Base-by-base conservation (phyloP, 2,888 invertebrate genomes). In the Brachyopa scutellaris region DNA sequence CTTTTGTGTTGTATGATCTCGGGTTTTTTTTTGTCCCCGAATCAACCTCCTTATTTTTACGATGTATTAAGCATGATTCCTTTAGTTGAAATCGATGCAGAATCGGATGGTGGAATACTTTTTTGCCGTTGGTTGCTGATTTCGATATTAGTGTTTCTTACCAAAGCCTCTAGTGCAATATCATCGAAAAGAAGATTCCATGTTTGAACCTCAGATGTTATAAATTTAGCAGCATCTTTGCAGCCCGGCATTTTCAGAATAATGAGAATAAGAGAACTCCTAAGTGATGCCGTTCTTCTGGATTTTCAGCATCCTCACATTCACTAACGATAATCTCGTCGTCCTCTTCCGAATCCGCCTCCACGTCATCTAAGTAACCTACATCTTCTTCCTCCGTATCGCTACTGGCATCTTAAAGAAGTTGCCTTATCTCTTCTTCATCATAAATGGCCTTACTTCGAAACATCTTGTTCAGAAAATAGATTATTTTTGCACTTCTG, bases 1-100 rank as follows among this genome's bases (percentile, higher is more conserved):
- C 66, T 57, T 57, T 69, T 15, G 69, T 69, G 1, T 36, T 13
- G 8, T 57, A 57, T 45, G 19, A 69, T 57, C 15, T 69, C 57
- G 7, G 47, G 17, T 59, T 69, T 59, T 49, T 17, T 69, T 17
- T n/a, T n/a, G 42, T 17, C 23, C 49, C 11, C 23, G 57, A 26
- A 21, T 69, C 29, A 47, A 69, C 33, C 8, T 13, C 36, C 2
- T 67, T 67, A 38, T 8, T 29, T 26, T 55, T 38, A 29, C 62
- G 70, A 23, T 45, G 42, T 42, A 15, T 59, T 42, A 2, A 26
- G 29, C 13, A 45, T 19, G 26, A 4, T 11, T 11, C 23, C 23
- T 8, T 17, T 26, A 42, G 17, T 31, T 55, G 36, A 55, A 23
- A 40, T 26, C 8, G 29, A 59, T 40, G 29, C 19, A 19, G 11